Base-by-base conservation (phyloP, 2,888 invertebrate genomes). In the Scaptomyza caliginosa region DNA sequence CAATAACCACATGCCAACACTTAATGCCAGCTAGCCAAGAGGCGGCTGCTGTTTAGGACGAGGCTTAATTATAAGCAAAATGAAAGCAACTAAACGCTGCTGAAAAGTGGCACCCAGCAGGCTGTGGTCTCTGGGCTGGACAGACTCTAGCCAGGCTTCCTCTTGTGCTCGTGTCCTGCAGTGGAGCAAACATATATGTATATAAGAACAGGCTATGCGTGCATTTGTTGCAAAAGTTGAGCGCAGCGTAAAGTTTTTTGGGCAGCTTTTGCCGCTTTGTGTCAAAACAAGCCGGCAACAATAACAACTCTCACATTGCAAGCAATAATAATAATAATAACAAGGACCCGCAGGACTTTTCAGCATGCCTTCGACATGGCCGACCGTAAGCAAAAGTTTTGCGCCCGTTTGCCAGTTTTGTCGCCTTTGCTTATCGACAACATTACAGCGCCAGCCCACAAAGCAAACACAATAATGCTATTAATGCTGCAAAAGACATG, bases 61-160 rank as follows among this genome's bases (percentile, higher is more conserved):
- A 79, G 67, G 79, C 79, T 83, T 84, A 84, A 77, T 81, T 84
- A 74, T 81, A 81, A 84, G 82, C 79, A 67, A 69, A 78, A 79
- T 68, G 74, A 77, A 77, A n/a, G n/a, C n/a, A n/a, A n/a, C n/a
- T 74, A 72, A 67, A 69, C 71, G 68, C 50, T 13, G 43, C 24
- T 19, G 30, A 4, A 43, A 34, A 23, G 24, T 24, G 30, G 40
- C 19, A n/a, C 26, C 42, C 54, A 45, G 38, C 49, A 36, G 58
- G n/a, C 56, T 63, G 62, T 21, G 72, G 67, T 73, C 58, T 50
- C 56, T 51, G 54, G 40, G 36, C 60, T 39, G 56, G 46, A 48
- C 68, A 72, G 64, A 78, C 39, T 39, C 26, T 40, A 57, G 54
- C 59, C 64, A 26, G 26, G 59, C 46, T 49, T 3, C 4, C 66